These are phyloP conservation scores for Diceros bicornis DNA, from an alignment of 2,797 vertebrate species.

Conservation along the genomic window DNA sequence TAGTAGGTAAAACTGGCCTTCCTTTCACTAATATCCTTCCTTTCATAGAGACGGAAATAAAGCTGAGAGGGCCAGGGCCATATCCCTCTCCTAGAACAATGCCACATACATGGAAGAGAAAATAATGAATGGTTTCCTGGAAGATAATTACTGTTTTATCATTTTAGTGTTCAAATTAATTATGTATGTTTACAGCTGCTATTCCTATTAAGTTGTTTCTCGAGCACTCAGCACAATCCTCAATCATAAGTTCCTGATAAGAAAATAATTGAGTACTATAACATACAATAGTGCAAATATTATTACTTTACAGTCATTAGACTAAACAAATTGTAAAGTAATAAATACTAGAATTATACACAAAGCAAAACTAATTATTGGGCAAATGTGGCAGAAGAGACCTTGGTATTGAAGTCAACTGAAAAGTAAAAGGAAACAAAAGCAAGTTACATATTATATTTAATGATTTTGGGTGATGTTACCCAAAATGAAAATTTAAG, in stretches of 20 bases:
- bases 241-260: neutral
- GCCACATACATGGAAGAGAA: neutral
- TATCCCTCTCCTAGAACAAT: neutral
- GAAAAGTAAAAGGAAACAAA: conserved; percentile 27
- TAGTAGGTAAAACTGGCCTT: neutral
- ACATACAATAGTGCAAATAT: neutral
- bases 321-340: neutral
- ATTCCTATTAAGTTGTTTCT: conserved; percentile 39
- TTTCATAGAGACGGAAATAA: neutral
- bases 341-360: conserved; percentile 42
- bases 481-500: conserved; percentile 54
- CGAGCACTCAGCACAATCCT: neutral
- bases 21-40: neutral
- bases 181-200: conserved; percentile 25
- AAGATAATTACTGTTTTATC: conserved; percentile 55
- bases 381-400: neutral
- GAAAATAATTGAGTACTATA: conserved; percentile 46
- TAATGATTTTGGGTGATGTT: neutral
- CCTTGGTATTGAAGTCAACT: neutral
- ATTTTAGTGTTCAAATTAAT: conserved; percentile 50
- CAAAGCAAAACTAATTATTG: conserved; percentile 48
- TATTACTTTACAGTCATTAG: neutral
- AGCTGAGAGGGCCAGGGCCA: neutral
- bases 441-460: conserved; percentile 27
- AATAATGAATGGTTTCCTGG: conserved; percentile 31